Conservation (phyloP, 2,113 vertebrate genomes). For the Scomber colias region DNA sequence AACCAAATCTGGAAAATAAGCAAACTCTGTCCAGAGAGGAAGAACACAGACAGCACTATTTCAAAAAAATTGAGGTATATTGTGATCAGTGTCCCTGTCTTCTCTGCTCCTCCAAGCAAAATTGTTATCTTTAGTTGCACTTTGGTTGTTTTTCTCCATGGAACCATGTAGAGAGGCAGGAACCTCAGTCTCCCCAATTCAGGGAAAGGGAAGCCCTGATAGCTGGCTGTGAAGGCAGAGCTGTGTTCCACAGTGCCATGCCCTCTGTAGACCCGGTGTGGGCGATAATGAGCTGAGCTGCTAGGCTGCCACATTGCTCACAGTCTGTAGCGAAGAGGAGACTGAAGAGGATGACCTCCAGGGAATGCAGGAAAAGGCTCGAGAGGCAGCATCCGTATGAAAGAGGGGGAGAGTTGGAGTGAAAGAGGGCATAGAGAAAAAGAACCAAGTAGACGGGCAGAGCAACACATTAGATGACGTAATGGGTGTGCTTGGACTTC, state of each 20-base stretch:
- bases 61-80: neutral
- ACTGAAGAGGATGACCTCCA: conserved; percentile 50
- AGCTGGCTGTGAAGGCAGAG: conserved; percentile 53
- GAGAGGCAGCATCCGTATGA: conserved; percentile 49
- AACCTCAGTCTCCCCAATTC: conserved; percentile 29
- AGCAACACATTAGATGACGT: conserved; percentile 51
- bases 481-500: conserved; percentile 43
- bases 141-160: neutral
- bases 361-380: conserved; percentile 53
- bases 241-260: conserved; percentile 49
- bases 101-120: neutral
- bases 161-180: conserved; percentile 2
- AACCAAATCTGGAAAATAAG: too few species aligned
- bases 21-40: too few species aligned
- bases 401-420: conserved; percentile 43
- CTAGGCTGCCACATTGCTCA: conserved; percentile 67
- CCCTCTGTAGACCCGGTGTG: conserved; percentile 66
- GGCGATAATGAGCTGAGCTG: conserved; percentile 80
- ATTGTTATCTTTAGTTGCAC: conserved; percentile 1
- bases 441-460: conserved; percentile 18
- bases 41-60: too few species aligned
- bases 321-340: conserved; percentile 61
- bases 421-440: conserved; percentile 45
- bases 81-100: conserved; percentile 11
- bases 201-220: conserved; percentile 51